Conservation (phyloP, 2,888 invertebrate genomes). For the Philopedon plagiatum region DNA sequence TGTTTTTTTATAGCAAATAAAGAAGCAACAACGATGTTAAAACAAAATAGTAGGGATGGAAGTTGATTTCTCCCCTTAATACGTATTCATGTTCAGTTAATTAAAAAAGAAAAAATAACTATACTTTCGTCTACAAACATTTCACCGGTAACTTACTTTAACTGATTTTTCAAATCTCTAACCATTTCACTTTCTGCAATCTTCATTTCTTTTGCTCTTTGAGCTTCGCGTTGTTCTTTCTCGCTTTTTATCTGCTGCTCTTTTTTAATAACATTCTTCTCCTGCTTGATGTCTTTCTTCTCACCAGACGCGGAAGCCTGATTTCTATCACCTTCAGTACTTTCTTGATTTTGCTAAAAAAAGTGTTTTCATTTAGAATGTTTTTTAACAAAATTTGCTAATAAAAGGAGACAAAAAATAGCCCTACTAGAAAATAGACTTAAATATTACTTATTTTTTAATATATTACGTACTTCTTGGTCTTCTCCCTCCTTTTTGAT, state of each 20-base stretch:
- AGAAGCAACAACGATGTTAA: no score
- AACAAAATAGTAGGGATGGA: no score
- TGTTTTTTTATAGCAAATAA: no score
- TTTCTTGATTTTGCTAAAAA: slow-evolving; percentile 66
- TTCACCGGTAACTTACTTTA: slow-evolving; percentile 79
- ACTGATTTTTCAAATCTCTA: slow-evolving; percentile 90
- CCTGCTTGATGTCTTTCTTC: slow-evolving; percentile 73
- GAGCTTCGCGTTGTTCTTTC: slow-evolving; percentile 75
- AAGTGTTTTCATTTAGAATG: background rate
- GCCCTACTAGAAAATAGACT: no score
- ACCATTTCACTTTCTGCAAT: slow-evolving; percentile 82
- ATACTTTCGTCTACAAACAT: no score
- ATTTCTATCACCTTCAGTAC: slow-evolving; percentile 66
- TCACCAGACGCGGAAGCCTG: slow-evolving; percentile 68
- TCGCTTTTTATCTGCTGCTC: slow-evolving; percentile 75
- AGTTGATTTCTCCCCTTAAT: no score
- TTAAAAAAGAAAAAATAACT: no score
- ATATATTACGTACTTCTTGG: slow-evolving; percentile 59
- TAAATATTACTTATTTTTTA: slow-evolving; percentile 1
- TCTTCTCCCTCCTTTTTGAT: slow-evolving; percentile 69
- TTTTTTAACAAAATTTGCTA: no score
- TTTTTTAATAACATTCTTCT: slow-evolving; percentile 73
- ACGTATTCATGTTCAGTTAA: no score
- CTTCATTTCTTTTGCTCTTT: slow-evolving; percentile 76
- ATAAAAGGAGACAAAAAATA: no score